Base-by-base conservation (phyloP, 2,113 vertebrate species). In the Tichodroma muraria region DNA sequence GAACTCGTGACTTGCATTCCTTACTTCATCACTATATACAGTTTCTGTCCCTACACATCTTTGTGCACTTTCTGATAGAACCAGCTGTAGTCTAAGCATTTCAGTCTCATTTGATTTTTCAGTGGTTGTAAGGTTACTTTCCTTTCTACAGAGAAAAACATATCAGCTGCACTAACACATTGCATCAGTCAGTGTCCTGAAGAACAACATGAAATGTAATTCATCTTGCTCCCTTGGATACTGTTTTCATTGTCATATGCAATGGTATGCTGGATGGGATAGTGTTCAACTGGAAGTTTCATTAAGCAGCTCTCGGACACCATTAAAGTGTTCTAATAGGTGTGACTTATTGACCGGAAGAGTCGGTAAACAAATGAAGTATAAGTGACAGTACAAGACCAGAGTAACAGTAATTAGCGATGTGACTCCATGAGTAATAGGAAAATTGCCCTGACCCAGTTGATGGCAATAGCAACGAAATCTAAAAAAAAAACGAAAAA, bases 341-440 rank as follows among this genome's bases (percentile, higher is more conserved):
- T 96, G 94, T 96, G 95, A 96, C 94, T 96, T 70, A 90, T 18
- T 70, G 88, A 86, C 94, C 92, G 90, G 96, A 96, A 96, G 94
- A 96, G 94, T 94, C 5, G 0, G 95, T 95, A 96, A 95, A 96
- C 95, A 96, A 89, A 90, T 70, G 65, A 71, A 77, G 49, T 76
- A 40, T 33, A 96, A 96, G 92, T 86, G 94, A 96, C 96, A 96
- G 89, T 96, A 24, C 15, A 11, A 88, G 89, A 82, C 89, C 24
- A 93, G 90, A 78, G 76, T 64, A 96, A 68, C 80, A 81, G 83
- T 63, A 85, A 96, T 96, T 96, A 96, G 85, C 6, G 0, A 70
- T 56, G 94, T 78, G 96, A 96, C 95, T 96, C 96, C 64, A 37
- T 96, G 96, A 96, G 83, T 96, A 96, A 96, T 1, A 71, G 33